These are phyloP conservation scores for Apis dorsata DNA, from an alignment of 1,140 invertebrate genomes.

Conservation along the genomic window DNA sequence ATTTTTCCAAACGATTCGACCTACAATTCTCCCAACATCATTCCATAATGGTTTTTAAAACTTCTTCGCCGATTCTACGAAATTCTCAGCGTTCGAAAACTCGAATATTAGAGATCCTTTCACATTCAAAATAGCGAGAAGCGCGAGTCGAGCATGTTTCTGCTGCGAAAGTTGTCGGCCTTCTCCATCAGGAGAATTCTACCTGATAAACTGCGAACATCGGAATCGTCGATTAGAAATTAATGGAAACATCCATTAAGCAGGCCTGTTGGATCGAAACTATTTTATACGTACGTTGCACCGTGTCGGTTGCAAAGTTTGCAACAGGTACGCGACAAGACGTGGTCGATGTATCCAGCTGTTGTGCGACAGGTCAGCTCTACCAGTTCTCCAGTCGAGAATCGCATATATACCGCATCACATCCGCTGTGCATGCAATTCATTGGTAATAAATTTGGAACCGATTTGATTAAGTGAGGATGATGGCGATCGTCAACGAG, in stretches of 20 bases:
- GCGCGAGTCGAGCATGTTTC: not conserved
- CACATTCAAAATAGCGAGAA: not conserved
- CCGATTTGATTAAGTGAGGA: slow-evolving; percentile 54
- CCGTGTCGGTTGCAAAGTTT: slow-evolving; percentile 42
- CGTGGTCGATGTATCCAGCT: slow-evolving; percentile 32
- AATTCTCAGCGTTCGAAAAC: too few species aligned
- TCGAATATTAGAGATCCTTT: not conserved
- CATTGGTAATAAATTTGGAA: slow-evolving; percentile 58
- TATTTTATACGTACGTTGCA: not conserved
- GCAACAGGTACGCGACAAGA: slow-evolving; percentile 60
- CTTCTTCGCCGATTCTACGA: too few species aligned
- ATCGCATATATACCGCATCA: slow-evolving; percentile 32
- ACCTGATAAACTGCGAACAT: not conserved
- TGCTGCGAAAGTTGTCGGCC: slow-evolving; percentile 4
- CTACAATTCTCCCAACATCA: too few species aligned
- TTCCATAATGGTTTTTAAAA: too few species aligned
- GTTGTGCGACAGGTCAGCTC: slow-evolving; percentile 48
- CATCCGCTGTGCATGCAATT: slow-evolving; percentile 43
- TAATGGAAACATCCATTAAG: slow-evolving; percentile 48
- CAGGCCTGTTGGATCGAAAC: not conserved
- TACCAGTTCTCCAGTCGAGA: slow-evolving; percentile 12
- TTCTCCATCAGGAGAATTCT: not conserved
- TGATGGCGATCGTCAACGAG: not conserved
- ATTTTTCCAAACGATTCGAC: too few species aligned
- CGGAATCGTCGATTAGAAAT: slow-evolving; percentile 34